Base-by-base conservation (phyloP, 1,140 invertebrate genomes). In the Sarcophaga peregrina region DNA sequence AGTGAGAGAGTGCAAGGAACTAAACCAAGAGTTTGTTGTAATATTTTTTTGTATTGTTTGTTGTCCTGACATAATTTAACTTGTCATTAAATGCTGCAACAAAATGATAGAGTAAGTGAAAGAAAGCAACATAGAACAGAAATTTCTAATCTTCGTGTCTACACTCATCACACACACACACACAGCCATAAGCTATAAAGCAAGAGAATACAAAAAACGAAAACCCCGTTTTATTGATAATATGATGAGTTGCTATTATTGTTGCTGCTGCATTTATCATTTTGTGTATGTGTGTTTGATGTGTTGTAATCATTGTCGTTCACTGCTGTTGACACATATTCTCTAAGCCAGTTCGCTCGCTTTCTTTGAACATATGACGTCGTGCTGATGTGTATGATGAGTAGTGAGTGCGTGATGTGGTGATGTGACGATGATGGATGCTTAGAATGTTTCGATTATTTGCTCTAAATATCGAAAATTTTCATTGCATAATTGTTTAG, bases 301-400 rank as follows among this genome's bases (percentile, higher is more conserved):
- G 15, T 58, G 54, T 58, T 58, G 54, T 58, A 13, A 58, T 58
- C 54, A 58, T 58, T 58, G 54, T 58, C 54, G 54, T n/a, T 58
- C 6, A 1, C 15, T 58, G 54, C n/a, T 58, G 54, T 58, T 58
- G 54, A 58, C 54, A 58, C 13, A 58, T n/a, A 58, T 58, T 58
- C 54, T 1, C 11, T n/a, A 13, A 15, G 4, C 1, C 25, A n/a
- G n/a, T 58, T 58, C n/a, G 54, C 11, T 37, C 25, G 25, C 25
- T 37, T 4, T 37, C 25, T 37, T 37, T 37, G 13, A 3, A n/a
- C 7, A 13, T 58, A n/a, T 15, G 54, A n/a, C 15, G 7, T 13
- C 15, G 7, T 13, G n/a, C 15, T 58, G 54, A 58, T 58, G 54
- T 15, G 54, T 15, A 58, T n/a, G n/a, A 6, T 13, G 54, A 58